Conservation (phyloP, 2,797 vertebrate species). For the Hybognathus amarus region DNA sequence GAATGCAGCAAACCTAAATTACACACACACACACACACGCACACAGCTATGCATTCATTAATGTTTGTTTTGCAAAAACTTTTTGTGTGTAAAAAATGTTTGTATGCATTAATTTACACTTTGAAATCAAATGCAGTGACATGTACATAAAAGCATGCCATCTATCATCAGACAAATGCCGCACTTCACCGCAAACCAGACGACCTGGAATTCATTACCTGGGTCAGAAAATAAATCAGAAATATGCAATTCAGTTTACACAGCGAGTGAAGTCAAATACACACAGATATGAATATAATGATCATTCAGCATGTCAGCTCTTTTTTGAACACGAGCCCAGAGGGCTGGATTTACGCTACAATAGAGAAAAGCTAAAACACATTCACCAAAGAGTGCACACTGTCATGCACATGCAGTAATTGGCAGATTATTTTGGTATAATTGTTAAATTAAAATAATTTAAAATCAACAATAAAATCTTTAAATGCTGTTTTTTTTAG, state of each 20-base stretch:
- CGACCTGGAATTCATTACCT: conserved; percentile 41
- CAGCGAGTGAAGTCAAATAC: conserved; percentile 37
- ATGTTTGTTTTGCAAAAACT: conserved; percentile 29
- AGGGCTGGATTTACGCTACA: not conserved
- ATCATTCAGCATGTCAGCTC: conserved; percentile 2
- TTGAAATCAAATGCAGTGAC: conserved; percentile 38
- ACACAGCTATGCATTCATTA: conserved; percentile 22
- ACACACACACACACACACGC: not conserved
- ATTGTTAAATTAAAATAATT: not conserved
- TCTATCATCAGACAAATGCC: conserved; percentile 45
- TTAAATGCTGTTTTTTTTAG: not conserved
- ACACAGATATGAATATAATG: conserved; percentile 15
- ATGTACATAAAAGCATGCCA: conserved; percentile 33
- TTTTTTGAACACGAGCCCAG: conserved; percentile 22
- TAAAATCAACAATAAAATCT: not conserved
- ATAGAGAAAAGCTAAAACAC: not conserved
- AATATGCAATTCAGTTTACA: conserved; percentile 45
- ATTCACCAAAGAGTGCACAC: not conserved
- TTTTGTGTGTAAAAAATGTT: conserved; percentile 44
- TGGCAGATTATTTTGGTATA: not conserved
- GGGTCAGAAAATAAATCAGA: conserved; percentile 46
- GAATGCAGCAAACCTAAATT: not conserved
- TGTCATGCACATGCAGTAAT: not conserved
- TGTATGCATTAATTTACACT: conserved; percentile 39
- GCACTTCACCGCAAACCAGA: conserved; percentile 26